A percentile compares a stretch with the other conserved stretches of the same genome.
These are phyloP conservation scores for Heliothis virescens DNA, from an alignment of 1,140 invertebrate species.

Conservation along the genomic window DNA sequence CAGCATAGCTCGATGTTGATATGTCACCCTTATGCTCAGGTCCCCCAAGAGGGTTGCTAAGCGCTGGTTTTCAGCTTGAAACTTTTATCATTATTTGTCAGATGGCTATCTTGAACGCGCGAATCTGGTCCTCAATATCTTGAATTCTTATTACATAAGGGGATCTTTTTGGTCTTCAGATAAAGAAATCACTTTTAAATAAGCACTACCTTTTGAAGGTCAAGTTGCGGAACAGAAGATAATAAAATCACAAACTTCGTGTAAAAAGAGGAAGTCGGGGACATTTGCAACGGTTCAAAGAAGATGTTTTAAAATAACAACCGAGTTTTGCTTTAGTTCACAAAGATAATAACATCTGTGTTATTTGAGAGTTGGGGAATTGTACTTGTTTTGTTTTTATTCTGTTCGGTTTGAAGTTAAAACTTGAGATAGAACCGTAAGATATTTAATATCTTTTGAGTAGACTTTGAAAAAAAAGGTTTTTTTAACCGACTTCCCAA, in stretches of 20 bases:
- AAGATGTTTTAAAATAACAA: constrained; percentile 21
- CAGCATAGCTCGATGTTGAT: too few species aligned
- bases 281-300: constrained; percentile 1
- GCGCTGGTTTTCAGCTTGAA: too few species aligned
- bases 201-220: neutral
- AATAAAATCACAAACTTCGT: constrained; percentile 1
- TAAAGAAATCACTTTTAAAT: neutral
- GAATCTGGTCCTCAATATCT: too few species aligned
- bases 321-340: neutral
- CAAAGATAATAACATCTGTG: constrained; percentile 7
- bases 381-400: constrained; percentile 2
- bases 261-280: neutral
- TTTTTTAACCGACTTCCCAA: too few species aligned
- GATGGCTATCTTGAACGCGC: too few species aligned
- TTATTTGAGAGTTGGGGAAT: neutral
- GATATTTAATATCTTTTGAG: neutral
- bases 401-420: neutral
- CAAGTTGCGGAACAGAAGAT: neutral
- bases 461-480: too few species aligned
- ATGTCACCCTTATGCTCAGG: too few species aligned
- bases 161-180: neutral
- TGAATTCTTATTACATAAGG: too few species aligned
- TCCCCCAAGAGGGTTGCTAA: too few species aligned
- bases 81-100: too few species aligned
- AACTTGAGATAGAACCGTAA: neutral